Evolutionary conservation across 2,888 invertebrate species (phyloP).

Genomic region (Drosophila kanekoi): DNA sequence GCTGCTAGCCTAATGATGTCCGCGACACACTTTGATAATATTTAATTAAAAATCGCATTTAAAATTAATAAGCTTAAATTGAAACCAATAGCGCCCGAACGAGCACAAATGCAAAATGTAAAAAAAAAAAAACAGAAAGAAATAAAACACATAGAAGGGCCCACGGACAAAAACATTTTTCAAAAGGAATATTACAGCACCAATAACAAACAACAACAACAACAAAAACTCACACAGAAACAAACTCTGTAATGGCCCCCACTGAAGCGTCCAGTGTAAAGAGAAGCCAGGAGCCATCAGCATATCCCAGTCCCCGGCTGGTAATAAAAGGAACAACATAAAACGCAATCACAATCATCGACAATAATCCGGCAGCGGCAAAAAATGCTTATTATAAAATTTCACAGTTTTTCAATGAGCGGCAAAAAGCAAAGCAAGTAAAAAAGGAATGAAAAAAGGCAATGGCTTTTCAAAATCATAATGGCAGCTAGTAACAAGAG

Average conservation of each 20-base stretch:
- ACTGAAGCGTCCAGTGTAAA: conserved; percentile 27
- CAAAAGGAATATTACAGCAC: conserved; percentile 73
- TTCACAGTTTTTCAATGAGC: conserved; percentile 83
- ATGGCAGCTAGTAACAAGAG: conserved; percentile 84
- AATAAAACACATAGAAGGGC: conserved; percentile 29
- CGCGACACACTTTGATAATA: conserved; percentile 66
- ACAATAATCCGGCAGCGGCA: conserved; percentile 81
- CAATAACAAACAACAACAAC: conserved; percentile 39
- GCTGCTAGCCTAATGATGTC: conserved; percentile 47
- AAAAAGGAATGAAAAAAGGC: conserved; percentile 43
- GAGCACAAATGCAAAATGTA: conserved; percentile 46
- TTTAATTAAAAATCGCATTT: conserved; percentile 77
- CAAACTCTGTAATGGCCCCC: conserved; percentile 40
- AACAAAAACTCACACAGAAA: conserved; percentile 19
- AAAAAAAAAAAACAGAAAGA: conserved; percentile 1
- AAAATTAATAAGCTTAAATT: conserved; percentile 79
- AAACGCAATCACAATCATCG: conserved; percentile 83
- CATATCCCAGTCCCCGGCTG: conserved; percentile 37
- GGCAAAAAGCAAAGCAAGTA: conserved; percentile 48
- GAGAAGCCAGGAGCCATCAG: conserved; percentile 15
- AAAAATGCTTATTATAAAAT: conserved; percentile 84
- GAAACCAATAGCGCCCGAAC: conserved; percentile 71
- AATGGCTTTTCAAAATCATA: conserved; percentile 84
- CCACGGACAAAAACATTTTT: conserved; percentile 63
- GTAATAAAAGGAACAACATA: conserved; percentile 77